Evolutionary conservation across 2,113 vertebrate species (phyloP).

Genomic region (Anarhynchus alexandrinus): DNA sequence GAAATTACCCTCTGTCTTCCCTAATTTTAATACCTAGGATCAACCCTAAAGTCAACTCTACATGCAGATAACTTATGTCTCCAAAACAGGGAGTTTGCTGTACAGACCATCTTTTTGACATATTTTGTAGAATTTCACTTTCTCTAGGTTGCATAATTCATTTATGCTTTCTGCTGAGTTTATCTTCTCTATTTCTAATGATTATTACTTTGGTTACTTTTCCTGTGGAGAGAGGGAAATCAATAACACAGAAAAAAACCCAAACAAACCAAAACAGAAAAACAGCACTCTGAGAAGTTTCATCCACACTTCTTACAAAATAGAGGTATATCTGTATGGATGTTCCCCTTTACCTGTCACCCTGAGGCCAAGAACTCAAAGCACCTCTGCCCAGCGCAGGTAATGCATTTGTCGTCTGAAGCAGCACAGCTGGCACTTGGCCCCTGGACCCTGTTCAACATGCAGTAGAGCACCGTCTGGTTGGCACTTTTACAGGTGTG

Average conservation of each 20-base stretch:
- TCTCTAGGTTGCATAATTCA: background rate
- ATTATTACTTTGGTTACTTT: background rate
- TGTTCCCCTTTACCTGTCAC: background rate
- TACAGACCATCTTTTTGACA: background rate
- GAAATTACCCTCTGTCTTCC: background rate
- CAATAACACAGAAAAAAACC: background rate
- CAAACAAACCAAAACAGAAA: background rate
- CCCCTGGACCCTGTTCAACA: background rate
- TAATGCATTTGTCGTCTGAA: background rate
- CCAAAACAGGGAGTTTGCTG: background rate
- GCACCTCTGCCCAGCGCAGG: background rate
- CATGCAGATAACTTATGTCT: background rate
- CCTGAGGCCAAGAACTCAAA: background rate
- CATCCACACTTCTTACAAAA: background rate
- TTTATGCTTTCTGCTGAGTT: background rate
- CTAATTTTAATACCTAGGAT: background rate
- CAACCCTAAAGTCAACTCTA: background rate
- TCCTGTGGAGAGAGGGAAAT: background rate
- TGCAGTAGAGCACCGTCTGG: background rate
- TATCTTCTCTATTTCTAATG: background rate
- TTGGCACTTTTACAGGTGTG: background rate
- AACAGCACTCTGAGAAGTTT: background rate
- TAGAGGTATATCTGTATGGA: too few relatives aligned
- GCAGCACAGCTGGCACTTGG: background rate
- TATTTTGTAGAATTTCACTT: background rate